phyloP scores from a whole-genome alignment of 2,888 invertebrate genomes.

The Anaspis maculata region DNA sequence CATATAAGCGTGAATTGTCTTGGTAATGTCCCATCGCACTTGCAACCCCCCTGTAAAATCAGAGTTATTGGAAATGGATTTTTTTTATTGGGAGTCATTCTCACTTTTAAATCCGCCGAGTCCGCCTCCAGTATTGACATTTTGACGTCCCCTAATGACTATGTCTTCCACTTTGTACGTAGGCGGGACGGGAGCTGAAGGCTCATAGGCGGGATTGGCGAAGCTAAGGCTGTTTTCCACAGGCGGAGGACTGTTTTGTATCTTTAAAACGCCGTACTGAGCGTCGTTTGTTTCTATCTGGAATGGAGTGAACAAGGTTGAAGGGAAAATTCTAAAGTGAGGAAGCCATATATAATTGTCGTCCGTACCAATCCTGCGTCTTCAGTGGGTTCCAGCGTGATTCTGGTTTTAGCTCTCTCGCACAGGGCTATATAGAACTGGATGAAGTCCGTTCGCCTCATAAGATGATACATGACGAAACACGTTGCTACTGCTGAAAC shows the following conservation, averaged over 20 bases:
- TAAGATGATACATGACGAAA: slow-evolving; percentile 67
- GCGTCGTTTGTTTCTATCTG: slow-evolving; percentile 57
- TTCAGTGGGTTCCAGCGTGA: slow-evolving; percentile 77
- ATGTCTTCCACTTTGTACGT: slow-evolving; percentile 71
- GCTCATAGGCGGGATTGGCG: slow-evolving; percentile 78
- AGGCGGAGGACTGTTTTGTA: slow-evolving; percentile 60
- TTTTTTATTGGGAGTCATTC: no score
- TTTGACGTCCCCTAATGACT: slow-evolving; percentile 54
- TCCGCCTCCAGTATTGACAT: slow-evolving; percentile 40
- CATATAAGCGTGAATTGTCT: slow-evolving; percentile 85
- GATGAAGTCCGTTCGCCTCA: slow-evolving; percentile 73
- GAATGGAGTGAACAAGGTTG: slow-evolving; percentile 15
- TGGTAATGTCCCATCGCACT: slow-evolving; percentile 72
- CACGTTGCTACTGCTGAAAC: slow-evolving; percentile 69
- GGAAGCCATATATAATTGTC: no score
- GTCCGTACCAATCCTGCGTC: slow-evolving; percentile 76
- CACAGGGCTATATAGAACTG: slow-evolving; percentile 72
- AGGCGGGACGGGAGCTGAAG: slow-evolving; percentile 58
- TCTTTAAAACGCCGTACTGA: slow-evolving; percentile 67
- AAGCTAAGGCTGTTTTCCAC: slow-evolving; percentile 59
- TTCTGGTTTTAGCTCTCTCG: slow-evolving; percentile 65
- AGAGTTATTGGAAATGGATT: no score
- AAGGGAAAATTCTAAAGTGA: no score
- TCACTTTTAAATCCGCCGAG: slow-evolving; percentile 49
- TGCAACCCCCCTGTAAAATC: slow-evolving; percentile 58